phyloP scores from a whole-genome alignment of 2,797 vertebrate species.

The Amniataba percoides region DNA sequence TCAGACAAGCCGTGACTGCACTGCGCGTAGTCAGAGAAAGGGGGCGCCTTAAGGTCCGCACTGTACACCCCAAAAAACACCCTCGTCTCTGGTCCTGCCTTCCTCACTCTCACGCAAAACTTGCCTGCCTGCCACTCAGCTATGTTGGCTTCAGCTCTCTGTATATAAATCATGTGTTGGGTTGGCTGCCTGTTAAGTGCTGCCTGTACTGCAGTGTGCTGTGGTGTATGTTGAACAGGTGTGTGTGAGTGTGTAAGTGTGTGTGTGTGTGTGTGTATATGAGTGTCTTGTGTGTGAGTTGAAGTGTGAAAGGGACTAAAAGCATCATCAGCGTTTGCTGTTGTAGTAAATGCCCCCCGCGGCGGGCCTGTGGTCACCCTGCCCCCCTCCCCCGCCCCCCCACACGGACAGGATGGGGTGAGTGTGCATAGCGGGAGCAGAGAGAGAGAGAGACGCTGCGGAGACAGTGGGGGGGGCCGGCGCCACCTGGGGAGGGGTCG shows the following conservation, averaged over 20 bases:
- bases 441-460: conserved; percentile 89
- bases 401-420: conserved; percentile 90
- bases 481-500: conserved; percentile 89
- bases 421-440: conserved; percentile 90
- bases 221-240: conserved; percentile 55
- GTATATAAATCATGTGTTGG: conserved; percentile 81
- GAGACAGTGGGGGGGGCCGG: conserved; percentile 88
- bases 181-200: conserved; percentile 70
- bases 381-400: conserved; percentile 87
- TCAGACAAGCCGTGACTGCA: conserved; percentile 83
- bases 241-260: conserved; percentile 45
- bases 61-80: conserved; percentile 66
- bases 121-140: conserved; percentile 72
- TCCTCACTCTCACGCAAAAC: conserved; percentile 76
- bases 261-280: conserved; percentile 29
- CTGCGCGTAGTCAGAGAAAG: conserved; percentile 78
- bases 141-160: conserved; percentile 76
- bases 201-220: conserved; percentile 68
- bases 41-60: conserved; percentile 68
- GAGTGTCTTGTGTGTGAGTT: conserved; percentile 28
- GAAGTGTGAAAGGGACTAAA: conserved; percentile 64
- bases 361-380: conserved; percentile 86
- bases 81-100: conserved; percentile 76
- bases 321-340: conserved; percentile 87
- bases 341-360: conserved; percentile 89